Base-by-base conservation (phyloP, 2,888 invertebrate genomes). In the Phalangium opilio region DNA sequence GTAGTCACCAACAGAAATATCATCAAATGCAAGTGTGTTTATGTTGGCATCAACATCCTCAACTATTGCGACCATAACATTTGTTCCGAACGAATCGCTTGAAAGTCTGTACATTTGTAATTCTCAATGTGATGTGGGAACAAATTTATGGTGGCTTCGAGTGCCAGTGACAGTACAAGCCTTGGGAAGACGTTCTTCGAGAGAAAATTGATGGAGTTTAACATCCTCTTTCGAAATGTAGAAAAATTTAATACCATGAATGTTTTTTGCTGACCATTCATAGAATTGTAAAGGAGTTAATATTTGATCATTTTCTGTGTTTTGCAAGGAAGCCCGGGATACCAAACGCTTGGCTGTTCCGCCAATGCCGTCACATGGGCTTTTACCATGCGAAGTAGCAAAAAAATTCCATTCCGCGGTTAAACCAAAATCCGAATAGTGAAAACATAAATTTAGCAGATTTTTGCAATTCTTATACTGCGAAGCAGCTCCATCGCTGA, bases 401-500 rank as follows among this genome's bases (percentile, higher is more conserved):
- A 57, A 38, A 2, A 43, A 59, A 34, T 58, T 44, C 57, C 59
- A 60, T 41, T 56, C 52, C n/a, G 56, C 58, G 14, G 40, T 15
- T 1, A 58, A 14, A 1, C 48, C 43, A 45, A 55, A 57, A 41
- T 60, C 57, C 3, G 32, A n/a, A n/a, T 48, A 15, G 39, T 60
- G 58, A 39, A 49, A 45, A 12, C 50, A 44, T 3, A 58, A 38
- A 40, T 58, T 58, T 1, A 19, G 11, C 32, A 60, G 49, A 38
- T 57, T 56, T 21, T 57, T 58, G 21, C 15, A 49, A 32, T 57
- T 60, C 41, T 60, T 60, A 18, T 58, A 59, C 39, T 60, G 58
- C 7, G 45, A 19, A 10, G 52, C 54, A 41, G 46, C 46, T 10
- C 58, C 58, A 47, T 60, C 59, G 33, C 50, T 49, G 8, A 56